Percentiles rank a stretch among this genome's conserved stretches.
Evolutionary conservation across 1,140 invertebrate species (phyloP).

Genomic region (Stenopsyche tienmushanensis): DNA sequence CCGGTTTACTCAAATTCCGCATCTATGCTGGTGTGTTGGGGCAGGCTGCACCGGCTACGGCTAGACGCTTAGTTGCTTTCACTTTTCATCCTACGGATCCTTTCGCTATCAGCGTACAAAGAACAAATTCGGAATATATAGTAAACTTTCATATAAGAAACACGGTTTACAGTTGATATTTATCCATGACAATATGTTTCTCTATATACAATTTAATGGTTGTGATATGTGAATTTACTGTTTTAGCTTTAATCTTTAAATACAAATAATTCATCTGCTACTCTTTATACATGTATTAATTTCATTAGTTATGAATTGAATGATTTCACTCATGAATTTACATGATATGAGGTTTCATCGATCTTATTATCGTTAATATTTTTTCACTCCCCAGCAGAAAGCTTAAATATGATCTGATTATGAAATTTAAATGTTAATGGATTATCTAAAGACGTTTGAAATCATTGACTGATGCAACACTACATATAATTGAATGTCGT

Average conservation of each 20-base stretch:
- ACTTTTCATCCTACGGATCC: conserved; percentile 97
- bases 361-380: too few relatives aligned
- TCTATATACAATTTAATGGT: not conserved
- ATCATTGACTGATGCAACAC: too few relatives aligned
- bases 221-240: not conserved
- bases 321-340: too few relatives aligned
- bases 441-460: too few relatives aligned
- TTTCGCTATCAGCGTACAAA: conserved; percentile 93
- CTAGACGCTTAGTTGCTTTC: conserved; percentile 88
- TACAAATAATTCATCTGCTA: not conserved
- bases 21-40: conserved; percentile 78
- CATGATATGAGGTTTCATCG: too few relatives aligned
- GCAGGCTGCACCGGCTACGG: conserved; percentile 59
- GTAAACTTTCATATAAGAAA: conserved; percentile 90
- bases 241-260: conserved; percentile 4
- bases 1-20: conserved; percentile 84
- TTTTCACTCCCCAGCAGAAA: too few relatives aligned
- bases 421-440: too few relatives aligned
- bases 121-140: conserved; percentile 93
- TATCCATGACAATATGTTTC: not conserved
- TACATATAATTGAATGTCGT: too few relatives aligned
- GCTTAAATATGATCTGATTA: too few relatives aligned
- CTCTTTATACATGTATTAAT: not conserved
- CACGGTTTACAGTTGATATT: conserved; percentile 35
- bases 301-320: too few relatives aligned